Evolutionary conservation across 37 sponge, comb jelly and placozoan species (phyloP), one percentile per base, ranked within the genome.

Genomic region (Chondrosia reniformis): DNA sequence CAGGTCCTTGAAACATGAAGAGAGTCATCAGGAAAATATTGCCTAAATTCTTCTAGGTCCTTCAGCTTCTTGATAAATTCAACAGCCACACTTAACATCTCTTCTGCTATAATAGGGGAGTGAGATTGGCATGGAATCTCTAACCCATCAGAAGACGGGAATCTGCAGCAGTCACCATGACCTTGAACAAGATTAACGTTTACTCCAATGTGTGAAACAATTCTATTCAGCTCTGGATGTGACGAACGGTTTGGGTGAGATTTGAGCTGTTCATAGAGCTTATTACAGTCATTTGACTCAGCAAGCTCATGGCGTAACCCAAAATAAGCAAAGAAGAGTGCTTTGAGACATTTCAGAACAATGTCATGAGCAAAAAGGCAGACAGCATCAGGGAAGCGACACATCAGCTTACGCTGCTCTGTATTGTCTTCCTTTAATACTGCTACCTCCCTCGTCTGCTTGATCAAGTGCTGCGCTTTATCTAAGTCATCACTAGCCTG

Each of bases 141-240:
- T 7, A 77, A 77, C 13, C 84, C 80, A 56, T 88, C 84, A 79
- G 54, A 83, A 46, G 84, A 55, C 37, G 89, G 84, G 45, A 52
- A 80, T 15, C 89, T 64, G 76, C 84, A 80, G 43, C 49, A 79
- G 41, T 61, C 66, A 17, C 75, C 69, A 49, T 88, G 84, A 25
- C 75, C 81, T 80, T 54, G 76, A 4, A 87, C 75, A 22, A 45
- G 74, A 36, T 62, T 34, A 22, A 73, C 78, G 71, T 57, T 82
- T 3, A 9, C 10, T 75, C 42, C 21, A 37, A 39, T 4, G 79
- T 32, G 46, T 19, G 25, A 15, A 71, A 46, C 34, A 81, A 45
- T 21, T 46, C 38, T 38, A 40, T 81, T 41, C 30, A 58, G 37
- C 45, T 46, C 41, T 63, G 0, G 22, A 65, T n/a, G n/a, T n/a